phyloP scores from a whole-genome alignment of 2,888 invertebrate genomes.

The Hypomecis atomaria region DNA sequence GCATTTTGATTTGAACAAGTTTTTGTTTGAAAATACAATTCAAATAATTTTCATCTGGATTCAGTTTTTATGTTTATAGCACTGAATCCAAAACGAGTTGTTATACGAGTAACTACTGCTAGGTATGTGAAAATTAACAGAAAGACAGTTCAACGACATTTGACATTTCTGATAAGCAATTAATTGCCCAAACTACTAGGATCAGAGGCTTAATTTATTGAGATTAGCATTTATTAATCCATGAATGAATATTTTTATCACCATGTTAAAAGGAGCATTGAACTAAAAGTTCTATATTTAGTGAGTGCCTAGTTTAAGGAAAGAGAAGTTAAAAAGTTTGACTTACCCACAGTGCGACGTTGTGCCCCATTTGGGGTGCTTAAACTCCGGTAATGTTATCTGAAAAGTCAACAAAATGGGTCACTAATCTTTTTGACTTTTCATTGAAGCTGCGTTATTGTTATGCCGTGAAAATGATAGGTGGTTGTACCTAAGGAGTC shows the following conservation, averaged over 20 bases:
- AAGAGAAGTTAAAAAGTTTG: constrained; percentile 27
- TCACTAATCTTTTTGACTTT: constrained; percentile 6
- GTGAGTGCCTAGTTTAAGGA: neutral
- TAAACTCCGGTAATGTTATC: constrained; percentile 49
- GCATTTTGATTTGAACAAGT: no score
- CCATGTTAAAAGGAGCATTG: neutral
- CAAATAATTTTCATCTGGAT: no score
- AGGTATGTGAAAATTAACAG: constrained; percentile 3
- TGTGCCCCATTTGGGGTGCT: constrained; percentile 76
- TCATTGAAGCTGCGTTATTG: constrained; percentile 41
- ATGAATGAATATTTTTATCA: neutral
- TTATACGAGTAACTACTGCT: no score
- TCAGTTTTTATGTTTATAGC: no score
- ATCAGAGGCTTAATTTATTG: constrained; percentile 15
- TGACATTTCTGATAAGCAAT: constrained; percentile 16
- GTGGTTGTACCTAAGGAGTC: constrained; percentile 43
- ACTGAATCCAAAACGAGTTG: no score
- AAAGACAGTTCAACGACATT: constrained; percentile 35
- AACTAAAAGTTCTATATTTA: neutral
- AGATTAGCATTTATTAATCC: constrained; percentile 4
- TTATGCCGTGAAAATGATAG: constrained; percentile 38
- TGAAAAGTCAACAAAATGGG: constrained; percentile 47
- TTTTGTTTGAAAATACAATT: no score
- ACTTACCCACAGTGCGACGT: constrained; percentile 69
- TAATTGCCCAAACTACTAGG: constrained; percentile 16